Percentiles rank a stretch among this genome's conserved stretches.
phyloP scores from a whole-genome alignment of 2,113 vertebrate genomes.

The Myrmecophaga tridactyla region DNA sequence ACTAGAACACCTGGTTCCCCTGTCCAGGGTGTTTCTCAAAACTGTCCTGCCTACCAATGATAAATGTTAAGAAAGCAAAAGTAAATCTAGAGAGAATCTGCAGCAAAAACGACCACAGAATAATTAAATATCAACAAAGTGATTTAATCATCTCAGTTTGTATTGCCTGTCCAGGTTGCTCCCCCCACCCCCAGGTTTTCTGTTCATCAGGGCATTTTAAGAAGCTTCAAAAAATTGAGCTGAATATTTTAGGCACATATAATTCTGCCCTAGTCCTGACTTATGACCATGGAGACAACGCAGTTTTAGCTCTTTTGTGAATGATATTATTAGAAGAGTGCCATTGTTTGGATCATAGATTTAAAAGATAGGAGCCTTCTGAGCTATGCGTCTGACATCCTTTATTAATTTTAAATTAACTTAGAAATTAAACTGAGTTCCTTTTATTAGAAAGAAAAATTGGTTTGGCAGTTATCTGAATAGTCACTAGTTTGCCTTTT shows the following conservation, averaged over 20 bases:
- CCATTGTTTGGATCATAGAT: slow-evolving; percentile 38
- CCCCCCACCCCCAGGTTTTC: neutral
- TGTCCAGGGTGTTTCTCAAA: neutral
- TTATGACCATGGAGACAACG: neutral
- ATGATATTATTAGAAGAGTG: slow-evolving; percentile 17
- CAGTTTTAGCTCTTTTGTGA: neutral
- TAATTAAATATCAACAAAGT: slow-evolving; percentile 24
- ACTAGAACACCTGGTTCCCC: no score
- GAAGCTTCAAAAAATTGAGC: neutral
- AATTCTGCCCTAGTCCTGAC: slow-evolving; percentile 17
- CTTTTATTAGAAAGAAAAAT: slow-evolving; percentile 62
- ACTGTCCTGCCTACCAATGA: neutral
- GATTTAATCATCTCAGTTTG: slow-evolving; percentile 14
- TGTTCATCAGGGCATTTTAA: neutral
- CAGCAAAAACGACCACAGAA: slow-evolving; percentile 24
- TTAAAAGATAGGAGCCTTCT: slow-evolving; percentile 38
- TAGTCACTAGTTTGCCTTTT: slow-evolving; percentile 44
- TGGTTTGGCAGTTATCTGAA: slow-evolving; percentile 49
- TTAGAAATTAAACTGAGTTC: slow-evolving; percentile 61
- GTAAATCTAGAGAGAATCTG: slow-evolving; percentile 13
- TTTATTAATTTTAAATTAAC: slow-evolving; percentile 73
- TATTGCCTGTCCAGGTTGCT: neutral
- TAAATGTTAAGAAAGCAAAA: neutral
- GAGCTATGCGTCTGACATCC: slow-evolving; percentile 34
- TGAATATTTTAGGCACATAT: neutral